phyloP scores from a whole-genome alignment of 2,888 invertebrate species.

The Cantharis lateralis region DNA sequence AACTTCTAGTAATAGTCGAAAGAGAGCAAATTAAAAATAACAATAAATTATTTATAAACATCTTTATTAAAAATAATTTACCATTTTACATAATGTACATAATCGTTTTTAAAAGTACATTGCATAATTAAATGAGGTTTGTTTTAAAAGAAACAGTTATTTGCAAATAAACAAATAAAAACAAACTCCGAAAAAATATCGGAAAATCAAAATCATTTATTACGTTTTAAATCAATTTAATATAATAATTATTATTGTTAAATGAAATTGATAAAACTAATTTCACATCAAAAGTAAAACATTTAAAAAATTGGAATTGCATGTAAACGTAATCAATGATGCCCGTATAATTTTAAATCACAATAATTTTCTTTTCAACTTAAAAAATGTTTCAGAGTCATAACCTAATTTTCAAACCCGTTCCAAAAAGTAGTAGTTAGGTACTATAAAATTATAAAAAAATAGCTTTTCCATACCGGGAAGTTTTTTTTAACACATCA shows the following conservation, averaged over 20 bases:
- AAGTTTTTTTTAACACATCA: neutral
- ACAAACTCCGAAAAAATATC: conserved; percentile 28
- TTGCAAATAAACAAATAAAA: conserved; percentile 19
- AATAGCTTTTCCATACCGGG: neutral
- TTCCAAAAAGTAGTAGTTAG: neutral
- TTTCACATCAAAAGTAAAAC: neutral
- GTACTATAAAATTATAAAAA: neutral
- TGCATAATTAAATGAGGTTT: conserved; percentile 29
- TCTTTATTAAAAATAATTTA: conserved; percentile 42
- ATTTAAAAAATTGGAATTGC: neutral
- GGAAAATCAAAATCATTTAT: conserved; percentile 16
- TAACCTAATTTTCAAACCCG: neutral
- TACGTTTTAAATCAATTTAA: neutral
- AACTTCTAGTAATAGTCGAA: too few species aligned
- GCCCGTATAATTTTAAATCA: conserved; percentile 22
- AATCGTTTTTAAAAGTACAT: conserved; percentile 37
- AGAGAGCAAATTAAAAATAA: neutral
- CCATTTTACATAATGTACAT: conserved; percentile 38
- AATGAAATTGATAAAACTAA: neutral
- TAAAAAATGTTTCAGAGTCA: conserved; percentile 12
- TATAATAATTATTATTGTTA: neutral
- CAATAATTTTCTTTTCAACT: conserved; percentile 11
- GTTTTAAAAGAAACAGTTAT: conserved; percentile 21
- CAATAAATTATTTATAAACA: conserved; percentile 33
- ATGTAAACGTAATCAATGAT: conserved; percentile 8